These are phyloP conservation scores for Sylvilagus floridanus DNA, from an alignment of 2,797 vertebrate species.

Conservation along the genomic window DNA sequence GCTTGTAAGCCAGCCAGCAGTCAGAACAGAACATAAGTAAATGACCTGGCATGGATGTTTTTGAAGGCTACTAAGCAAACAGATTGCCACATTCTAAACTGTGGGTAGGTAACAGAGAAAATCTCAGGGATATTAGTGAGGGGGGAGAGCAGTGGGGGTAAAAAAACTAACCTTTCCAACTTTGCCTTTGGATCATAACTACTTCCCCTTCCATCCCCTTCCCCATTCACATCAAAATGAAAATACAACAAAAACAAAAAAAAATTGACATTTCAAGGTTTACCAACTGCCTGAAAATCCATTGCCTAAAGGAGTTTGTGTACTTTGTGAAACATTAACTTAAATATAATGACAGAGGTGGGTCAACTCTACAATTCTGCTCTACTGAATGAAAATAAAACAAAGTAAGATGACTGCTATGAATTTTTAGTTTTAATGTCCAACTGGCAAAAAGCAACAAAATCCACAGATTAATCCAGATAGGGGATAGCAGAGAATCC, in stretches of 20 bases:
- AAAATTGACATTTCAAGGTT: neutral
- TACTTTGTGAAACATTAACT: constrained; percentile 61
- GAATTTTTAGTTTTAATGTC: constrained; percentile 29
- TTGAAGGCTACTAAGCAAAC: constrained; percentile 34
- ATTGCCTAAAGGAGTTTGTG: neutral
- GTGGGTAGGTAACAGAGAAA: constrained; percentile 1
- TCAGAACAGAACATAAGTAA: neutral
- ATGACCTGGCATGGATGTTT: neutral
- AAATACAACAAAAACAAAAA: neutral
- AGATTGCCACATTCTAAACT: neutral
- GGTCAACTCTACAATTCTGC: constrained; percentile 11
- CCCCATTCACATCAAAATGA: constrained; percentile 44
- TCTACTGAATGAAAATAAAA: constrained; percentile 33
- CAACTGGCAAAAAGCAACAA: neutral
- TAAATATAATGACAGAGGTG: constrained; percentile 47
- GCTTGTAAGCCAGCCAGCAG: constrained; percentile 22
- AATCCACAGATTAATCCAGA: neutral
- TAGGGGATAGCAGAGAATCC: neutral
- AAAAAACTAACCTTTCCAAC: neutral
- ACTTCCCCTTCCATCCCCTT: neutral
- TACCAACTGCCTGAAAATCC: constrained; percentile 61
- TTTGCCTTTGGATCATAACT: neutral
- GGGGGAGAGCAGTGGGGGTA: neutral
- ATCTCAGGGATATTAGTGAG: neutral
- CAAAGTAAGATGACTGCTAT: constrained; percentile 35